These are phyloP conservation scores for Ectemnius lituratus DNA, from an alignment of 2,888 invertebrate species.

Conservation along the genomic window DNA sequence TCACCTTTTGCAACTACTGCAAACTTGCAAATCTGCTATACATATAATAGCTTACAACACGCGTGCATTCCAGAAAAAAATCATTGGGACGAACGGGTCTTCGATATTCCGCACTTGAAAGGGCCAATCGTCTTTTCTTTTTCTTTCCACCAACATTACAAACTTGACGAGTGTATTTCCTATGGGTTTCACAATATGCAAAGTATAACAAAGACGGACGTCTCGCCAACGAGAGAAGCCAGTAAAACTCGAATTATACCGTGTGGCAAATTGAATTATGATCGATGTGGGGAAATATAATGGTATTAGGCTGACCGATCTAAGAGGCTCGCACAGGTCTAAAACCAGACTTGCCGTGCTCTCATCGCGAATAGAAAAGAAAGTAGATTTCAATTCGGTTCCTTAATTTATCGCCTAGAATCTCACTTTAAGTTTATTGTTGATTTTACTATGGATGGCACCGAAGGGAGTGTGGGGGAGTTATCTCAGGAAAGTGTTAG, in stretches of 20 bases:
- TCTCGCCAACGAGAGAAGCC: not conserved
- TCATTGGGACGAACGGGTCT: not conserved
- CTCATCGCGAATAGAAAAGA: not conserved
- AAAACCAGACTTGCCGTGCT: not conserved
- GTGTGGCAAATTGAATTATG: not conserved
- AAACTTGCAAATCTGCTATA: not conserved
- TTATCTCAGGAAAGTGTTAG: slow-evolving; percentile 72
- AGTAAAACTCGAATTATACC: not conserved
- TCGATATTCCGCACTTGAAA: no score
- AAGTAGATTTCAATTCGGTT: not conserved
- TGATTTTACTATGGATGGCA: not conserved
- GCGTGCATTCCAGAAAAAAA: not conserved
- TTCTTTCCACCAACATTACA: not conserved
- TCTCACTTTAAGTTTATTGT: not conserved
- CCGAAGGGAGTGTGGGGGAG: slow-evolving; percentile 65
- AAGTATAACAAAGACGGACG: not conserved
- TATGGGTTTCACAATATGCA: no score
- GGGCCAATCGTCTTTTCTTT: not conserved
- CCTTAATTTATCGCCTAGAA: not conserved
- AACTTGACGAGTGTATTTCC: no score
- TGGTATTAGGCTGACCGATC: not conserved
- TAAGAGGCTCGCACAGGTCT: not conserved
- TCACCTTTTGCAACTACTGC: slow-evolving; percentile 7
- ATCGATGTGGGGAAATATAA: slow-evolving; percentile 2
- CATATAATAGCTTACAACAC: not conserved